Evolutionary conservation across 2,888 invertebrate species (phyloP), one percentile per base, ranked within the genome.

Genomic region (Plagodis pulveraria): DNA sequence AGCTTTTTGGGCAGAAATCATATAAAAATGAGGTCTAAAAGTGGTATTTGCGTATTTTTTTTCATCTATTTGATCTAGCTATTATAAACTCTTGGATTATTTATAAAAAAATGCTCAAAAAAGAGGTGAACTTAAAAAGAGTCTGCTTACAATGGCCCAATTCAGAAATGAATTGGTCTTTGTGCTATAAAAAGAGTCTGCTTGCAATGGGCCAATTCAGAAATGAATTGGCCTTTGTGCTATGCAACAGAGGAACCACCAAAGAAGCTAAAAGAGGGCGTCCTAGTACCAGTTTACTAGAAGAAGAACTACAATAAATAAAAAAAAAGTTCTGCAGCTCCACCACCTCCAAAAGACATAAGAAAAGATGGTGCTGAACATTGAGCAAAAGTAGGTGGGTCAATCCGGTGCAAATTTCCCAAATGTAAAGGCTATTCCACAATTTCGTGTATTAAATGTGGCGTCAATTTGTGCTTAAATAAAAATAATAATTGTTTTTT

Each of bases 41-140:
- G 62, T 80, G 79, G 78, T 78, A 80, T 49, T 60, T 81, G 62
- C 72, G 76, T 66, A 71, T 81, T 58, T 81, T 83, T 79, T 69
- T 67, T 50, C 73, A 75, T 71, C 11, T 77, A 65, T 22, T 22
- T 22, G 22, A 22, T 22, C 22, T 22, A 22, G 22, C 22, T 22
- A 22, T 22, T 22, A 22, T 22, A 22, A 22, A 22, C 22, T 22
- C 22, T 22, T 22, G 22, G 22, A 22, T 22, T 22, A 22, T 22
- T 73, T 72, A 74, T 68, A 72, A 58, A 68, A 66, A 65, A 53
- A 53, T 53, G 70, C 72, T 72, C 63, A 69, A 43, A 66, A 74
- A 73, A 75, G 72, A 7, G 68, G 67, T 73, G 72, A 73, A 73
- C 59, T 75, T 50, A 68, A 78, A 75, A 78, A 78, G 62, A 71